A percentile compares a stretch with the other conserved stretches of the same genome.
phyloP scores from a whole-genome alignment of 2,113 vertebrate genomes.

The Cavia porcellus region DNA sequence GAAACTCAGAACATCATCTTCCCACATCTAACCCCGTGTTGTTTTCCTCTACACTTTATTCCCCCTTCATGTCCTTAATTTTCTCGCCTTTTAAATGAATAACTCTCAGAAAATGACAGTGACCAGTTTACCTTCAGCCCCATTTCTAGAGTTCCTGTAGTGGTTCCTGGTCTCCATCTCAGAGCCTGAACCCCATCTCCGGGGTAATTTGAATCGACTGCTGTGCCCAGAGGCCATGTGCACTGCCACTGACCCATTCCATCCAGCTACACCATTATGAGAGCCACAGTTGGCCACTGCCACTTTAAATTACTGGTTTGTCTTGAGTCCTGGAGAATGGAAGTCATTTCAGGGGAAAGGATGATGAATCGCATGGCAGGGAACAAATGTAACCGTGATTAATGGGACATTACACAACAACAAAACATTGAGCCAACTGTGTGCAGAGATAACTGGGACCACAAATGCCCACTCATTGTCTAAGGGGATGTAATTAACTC shows the following conservation, averaged over 20 bases:
- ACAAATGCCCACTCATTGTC: conserved; percentile 92
- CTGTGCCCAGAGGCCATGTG: conserved; percentile 71
- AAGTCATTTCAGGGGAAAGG: conserved; percentile 83
- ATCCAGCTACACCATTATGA: conserved; percentile 75
- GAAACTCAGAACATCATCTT: not conserved
- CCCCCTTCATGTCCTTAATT: not conserved
- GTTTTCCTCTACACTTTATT: not conserved
- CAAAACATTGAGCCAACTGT: conserved; percentile 92
- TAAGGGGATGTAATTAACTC: conserved; percentile 94
- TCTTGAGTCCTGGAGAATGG: conserved; percentile 86
- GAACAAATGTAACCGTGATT: conserved; percentile 93
- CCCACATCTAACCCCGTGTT: accelerated
- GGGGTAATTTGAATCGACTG: conserved; percentile 73
- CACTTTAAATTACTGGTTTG: conserved; percentile 91
- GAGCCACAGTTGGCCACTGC: conserved; percentile 87
- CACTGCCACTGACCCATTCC: conserved; percentile 77
- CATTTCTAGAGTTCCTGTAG: not conserved
- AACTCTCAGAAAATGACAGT: conserved; percentile 3
- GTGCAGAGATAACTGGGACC: conserved; percentile 92
- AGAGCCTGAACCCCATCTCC: not conserved
- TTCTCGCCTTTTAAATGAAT: conserved; percentile 23
- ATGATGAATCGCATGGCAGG: conserved; percentile 94
- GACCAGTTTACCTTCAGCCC: not conserved
- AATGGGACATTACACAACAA: conserved; percentile 92
- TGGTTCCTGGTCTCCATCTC: conserved; percentile 72